These are phyloP conservation scores for Paradoxurus hermaphroditus DNA, from an alignment of 2,113 vertebrate genomes.

Conservation along the genomic window DNA sequence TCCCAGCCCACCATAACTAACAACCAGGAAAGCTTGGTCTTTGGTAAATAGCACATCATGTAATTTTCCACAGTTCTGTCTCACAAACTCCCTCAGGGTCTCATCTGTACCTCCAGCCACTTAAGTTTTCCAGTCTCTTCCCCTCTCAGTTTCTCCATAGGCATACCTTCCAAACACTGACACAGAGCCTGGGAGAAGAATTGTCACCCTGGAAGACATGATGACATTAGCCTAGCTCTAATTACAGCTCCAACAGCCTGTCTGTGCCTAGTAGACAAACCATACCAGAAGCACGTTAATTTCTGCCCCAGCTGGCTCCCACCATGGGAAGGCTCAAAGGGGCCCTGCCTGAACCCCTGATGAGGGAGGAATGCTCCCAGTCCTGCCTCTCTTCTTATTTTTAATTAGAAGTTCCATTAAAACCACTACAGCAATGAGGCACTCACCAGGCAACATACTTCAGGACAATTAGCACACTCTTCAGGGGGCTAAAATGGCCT, in stretches of 20 bases:
- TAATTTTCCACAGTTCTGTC: background rate
- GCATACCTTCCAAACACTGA: background rate
- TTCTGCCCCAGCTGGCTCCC: constrained; percentile 2
- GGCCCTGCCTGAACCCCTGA: background rate
- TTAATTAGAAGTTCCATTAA: constrained; percentile 66
- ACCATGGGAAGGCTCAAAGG: background rate
- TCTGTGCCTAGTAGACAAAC: background rate
- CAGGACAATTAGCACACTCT: constrained; percentile 61
- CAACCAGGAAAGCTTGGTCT: background rate
- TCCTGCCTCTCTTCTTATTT: constrained; percentile 24
- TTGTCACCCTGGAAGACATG: background rate
- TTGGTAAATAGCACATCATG: background rate
- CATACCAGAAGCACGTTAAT: background rate
- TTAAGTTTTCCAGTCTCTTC: background rate
- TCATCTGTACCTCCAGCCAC: background rate
- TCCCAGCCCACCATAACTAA: background rate
- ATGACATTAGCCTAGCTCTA: background rate
- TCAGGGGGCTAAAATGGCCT: constrained; percentile 50
- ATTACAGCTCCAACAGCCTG: background rate
- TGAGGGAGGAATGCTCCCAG: background rate
- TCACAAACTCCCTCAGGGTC: background rate
- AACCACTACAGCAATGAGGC: constrained; percentile 49
- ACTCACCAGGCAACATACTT: constrained; percentile 44
- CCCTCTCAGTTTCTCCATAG: background rate
- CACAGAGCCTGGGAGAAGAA: background rate